Evolutionary conservation across 1,140 invertebrate genomes (phyloP).

Genomic region (Rhopalosiphum padi): DNA sequence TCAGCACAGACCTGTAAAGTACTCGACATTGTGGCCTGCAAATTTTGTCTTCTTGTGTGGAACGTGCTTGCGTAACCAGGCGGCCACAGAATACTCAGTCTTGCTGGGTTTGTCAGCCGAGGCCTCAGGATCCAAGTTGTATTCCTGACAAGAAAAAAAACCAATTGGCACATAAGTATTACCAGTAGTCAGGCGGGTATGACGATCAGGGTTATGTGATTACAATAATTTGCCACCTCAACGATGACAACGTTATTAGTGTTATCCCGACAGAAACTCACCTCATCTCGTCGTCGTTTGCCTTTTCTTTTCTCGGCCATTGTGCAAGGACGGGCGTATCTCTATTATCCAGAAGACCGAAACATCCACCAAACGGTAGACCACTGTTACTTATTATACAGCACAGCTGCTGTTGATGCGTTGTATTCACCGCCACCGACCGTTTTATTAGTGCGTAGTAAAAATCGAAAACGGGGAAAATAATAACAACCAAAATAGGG

Average conservation of each 20-base stretch:
- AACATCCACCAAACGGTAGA: background rate
- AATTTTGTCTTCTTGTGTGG: conserved; percentile 95
- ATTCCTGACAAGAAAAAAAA: conserved; percentile 66
- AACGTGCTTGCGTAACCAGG: conserved; percentile 91
- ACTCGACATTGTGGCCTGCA: conserved; percentile 93
- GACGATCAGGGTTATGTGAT: background rate
- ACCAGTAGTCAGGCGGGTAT: background rate
- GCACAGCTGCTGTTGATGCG: background rate
- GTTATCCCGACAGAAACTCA: conserved; percentile 64
- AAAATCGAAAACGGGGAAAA: background rate
- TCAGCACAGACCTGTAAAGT: conserved; percentile 82
- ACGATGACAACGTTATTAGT: background rate
- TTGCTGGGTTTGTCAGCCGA: conserved; percentile 81
- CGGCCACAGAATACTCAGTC: conserved; percentile 91
- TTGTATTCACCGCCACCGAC: too few relatives aligned
- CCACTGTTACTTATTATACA: background rate
- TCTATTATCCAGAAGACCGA: background rate
- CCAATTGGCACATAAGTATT: background rate
- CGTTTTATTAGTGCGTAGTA: background rate
- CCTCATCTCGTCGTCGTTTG: conserved; percentile 66
- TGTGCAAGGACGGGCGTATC: background rate
- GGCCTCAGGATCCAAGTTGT: conserved; percentile 63
- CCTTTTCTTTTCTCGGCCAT: conserved; percentile 79
- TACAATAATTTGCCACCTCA: background rate
- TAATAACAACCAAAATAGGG: background rate